phyloP scores from a whole-genome alignment of 2,797 vertebrate genomes.

The Bradypus variegatus region DNA sequence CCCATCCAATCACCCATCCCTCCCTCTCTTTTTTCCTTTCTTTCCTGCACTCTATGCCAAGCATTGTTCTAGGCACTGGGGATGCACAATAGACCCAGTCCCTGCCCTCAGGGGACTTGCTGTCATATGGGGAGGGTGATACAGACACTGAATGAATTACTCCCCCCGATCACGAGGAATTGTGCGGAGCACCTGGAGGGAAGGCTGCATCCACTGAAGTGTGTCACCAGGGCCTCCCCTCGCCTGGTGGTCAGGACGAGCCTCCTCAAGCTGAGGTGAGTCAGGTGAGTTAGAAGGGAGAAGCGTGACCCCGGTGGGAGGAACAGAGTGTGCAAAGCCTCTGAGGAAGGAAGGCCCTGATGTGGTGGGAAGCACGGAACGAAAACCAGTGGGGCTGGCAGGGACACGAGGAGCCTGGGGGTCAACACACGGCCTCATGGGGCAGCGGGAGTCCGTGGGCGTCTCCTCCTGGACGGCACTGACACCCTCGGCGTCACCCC shows the following conservation, averaged over 20 bases:
- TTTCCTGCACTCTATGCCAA: background rate
- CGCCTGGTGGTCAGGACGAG: background rate
- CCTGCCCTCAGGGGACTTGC: background rate
- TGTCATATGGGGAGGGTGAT: too few relatives aligned
- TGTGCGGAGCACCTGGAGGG: background rate
- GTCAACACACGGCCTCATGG: too few relatives aligned
- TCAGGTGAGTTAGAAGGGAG: background rate
- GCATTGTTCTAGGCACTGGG: background rate
- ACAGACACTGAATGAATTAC: background rate
- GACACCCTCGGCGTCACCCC: accelerated
- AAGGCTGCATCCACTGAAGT: too few relatives aligned
- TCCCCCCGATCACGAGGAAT: background rate
- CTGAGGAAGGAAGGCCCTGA: background rate
- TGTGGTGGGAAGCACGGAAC: background rate
- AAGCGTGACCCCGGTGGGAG: accelerated
- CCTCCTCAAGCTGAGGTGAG: background rate
- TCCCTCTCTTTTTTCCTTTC: background rate
- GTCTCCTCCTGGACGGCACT: accelerated
- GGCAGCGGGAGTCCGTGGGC: background rate
- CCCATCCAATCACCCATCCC: background rate
- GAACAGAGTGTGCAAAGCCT: background rate
- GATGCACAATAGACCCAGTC: too few relatives aligned
- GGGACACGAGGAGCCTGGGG: accelerated
- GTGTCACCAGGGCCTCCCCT: accelerated
- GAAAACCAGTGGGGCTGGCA: background rate